A percentile compares a stretch with the other conserved stretches of the same genome.
Conservation (phyloP, 2,888 invertebrate species). For the Melinaea marsaeus region DNA sequence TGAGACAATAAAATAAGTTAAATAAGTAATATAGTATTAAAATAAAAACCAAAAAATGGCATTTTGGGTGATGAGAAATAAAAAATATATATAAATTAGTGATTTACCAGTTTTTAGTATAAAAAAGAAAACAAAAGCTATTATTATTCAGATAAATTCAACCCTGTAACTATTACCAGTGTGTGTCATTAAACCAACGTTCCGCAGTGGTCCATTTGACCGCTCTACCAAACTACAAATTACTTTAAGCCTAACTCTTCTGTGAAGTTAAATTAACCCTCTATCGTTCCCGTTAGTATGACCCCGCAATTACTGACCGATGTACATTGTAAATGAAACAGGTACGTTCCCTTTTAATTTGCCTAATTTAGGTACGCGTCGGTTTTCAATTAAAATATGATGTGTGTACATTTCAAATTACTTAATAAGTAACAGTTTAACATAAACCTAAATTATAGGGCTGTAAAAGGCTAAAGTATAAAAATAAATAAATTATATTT, state of each 20-base stretch:
- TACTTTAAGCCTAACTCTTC: constrained; percentile 26
- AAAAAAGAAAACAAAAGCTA: too few relatives aligned
- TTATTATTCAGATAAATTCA: not conserved
- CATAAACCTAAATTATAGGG: too few relatives aligned
- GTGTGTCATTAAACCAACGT: constrained; percentile 3
- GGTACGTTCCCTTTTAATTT: constrained; percentile 2
- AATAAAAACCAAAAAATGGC: too few relatives aligned
- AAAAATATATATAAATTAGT: too few relatives aligned
- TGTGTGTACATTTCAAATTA: constrained; percentile 3
- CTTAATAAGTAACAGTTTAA: not conserved
- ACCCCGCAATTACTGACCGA: constrained; percentile 46
- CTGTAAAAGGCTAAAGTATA: too few relatives aligned
- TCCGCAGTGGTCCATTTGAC: constrained; percentile 1
- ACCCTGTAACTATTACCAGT: not conserved
- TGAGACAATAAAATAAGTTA: too few relatives aligned
- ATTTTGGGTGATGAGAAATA: too few relatives aligned
- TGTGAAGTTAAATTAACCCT: constrained; percentile 61
- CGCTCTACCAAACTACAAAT: constrained; percentile 19
- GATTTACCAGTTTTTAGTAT: too few relatives aligned
- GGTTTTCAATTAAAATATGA: constrained; percentile 3
- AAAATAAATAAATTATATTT: too few relatives aligned
- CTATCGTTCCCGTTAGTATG: constrained; percentile 50
- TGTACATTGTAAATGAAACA: constrained; percentile 1
- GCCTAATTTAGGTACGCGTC: constrained; percentile 1
- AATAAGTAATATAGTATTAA: too few relatives aligned